These are phyloP conservation scores for Limnephilus marmoratus DNA, from an alignment of 2,888 invertebrate species.

Conservation along the genomic window DNA sequence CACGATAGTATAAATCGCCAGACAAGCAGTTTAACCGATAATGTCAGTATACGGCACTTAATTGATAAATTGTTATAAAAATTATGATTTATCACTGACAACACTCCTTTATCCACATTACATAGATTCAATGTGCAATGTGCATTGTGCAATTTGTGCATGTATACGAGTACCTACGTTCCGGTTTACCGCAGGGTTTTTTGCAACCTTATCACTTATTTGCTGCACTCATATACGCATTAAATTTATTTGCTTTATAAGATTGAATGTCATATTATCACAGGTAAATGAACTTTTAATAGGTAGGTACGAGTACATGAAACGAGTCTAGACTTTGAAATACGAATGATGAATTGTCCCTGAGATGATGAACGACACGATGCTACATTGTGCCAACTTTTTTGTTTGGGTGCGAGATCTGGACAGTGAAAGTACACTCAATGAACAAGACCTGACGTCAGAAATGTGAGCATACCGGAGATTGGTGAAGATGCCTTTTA, in stretches of 20 bases:
- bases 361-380: background rate
- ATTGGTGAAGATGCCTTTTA: background rate
- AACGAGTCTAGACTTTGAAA: background rate
- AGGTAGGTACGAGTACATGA: background rate
- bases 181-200: background rate
- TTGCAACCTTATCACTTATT: background rate
- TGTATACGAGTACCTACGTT: background rate
- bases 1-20: too few relatives aligned
- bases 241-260: background rate
- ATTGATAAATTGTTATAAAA: too few relatives aligned
- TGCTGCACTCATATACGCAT: background rate
- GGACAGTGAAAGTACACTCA: background rate
- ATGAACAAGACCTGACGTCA: background rate
- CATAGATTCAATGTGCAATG: background rate
- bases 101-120: background rate
- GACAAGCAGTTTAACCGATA: too few relatives aligned
- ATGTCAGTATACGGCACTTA: too few relatives aligned
- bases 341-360: background rate
- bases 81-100: background rate
- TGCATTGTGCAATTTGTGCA: too few relatives aligned
- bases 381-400: background rate
- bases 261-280: background rate
- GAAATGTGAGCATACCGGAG: background rate
- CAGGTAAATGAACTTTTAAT: background rate
- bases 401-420: background rate